These are phyloP conservation scores for Lagria hirta DNA, from an alignment of 2,888 invertebrate species.

Conservation along the genomic window DNA sequence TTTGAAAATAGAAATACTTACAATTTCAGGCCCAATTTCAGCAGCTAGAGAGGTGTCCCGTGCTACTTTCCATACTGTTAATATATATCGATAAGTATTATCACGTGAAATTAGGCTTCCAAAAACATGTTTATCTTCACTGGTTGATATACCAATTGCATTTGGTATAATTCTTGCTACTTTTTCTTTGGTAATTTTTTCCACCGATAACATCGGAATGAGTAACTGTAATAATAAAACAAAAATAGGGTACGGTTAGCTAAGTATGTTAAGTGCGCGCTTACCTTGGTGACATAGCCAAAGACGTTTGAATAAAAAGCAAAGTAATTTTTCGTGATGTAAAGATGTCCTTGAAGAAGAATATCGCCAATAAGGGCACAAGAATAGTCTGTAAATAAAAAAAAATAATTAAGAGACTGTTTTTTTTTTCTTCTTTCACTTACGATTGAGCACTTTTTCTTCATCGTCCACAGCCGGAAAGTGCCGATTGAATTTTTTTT, in stretches of 20 bases:
- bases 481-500: conserved; percentile 87
- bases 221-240: conserved; percentile 52
- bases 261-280: conserved; percentile 11
- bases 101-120: conserved; percentile 88
- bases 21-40: conserved; percentile 45
- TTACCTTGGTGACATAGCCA: conserved; percentile 90
- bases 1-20: conserved; percentile 3
- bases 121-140: conserved; percentile 84
- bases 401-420: background rate
- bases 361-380: conserved; percentile 92
- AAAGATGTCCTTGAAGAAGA: conserved; percentile 88
- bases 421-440: conserved; percentile 49
- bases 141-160: conserved; percentile 86
- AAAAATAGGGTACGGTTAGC: background rate
- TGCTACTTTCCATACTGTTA: conserved; percentile 77
- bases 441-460: conserved; percentile 83
- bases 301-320: conserved; percentile 96
- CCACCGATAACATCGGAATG: conserved; percentile 83
- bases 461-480: conserved; percentile 82
- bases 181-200: conserved; percentile 88
- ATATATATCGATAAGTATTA: conserved; percentile 84
- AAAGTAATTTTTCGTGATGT: conserved; percentile 92
- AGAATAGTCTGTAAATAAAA: conserved; percentile 84
- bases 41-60: conserved; percentile 51
- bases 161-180: conserved; percentile 93